Base-by-base conservation (phyloP, 1,140 invertebrate genomes). In the Drosophila mayri region DNA sequence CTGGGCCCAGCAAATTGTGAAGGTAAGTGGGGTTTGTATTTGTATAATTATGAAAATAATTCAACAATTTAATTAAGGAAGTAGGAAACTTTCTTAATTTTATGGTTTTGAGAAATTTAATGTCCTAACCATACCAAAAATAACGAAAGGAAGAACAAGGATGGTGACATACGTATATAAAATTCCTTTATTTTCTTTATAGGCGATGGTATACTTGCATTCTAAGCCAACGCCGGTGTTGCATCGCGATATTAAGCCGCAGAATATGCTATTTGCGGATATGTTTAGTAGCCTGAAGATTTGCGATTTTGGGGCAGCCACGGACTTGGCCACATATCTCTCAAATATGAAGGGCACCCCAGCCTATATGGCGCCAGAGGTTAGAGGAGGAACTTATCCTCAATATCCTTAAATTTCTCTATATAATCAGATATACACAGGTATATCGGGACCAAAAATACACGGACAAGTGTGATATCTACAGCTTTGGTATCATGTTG, bases 161-260 rank as follows among this genome's bases (percentile, higher is more conserved):
- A 22, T 2, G 22, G n/a, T n/a, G n/a, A n/a, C n/a, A n/a, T n/a
- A n/a, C n/a, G n/a, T 22, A 22, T 22, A 2, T 22, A 2, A 1
- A 22, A 22, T 22, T n/a, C 22, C 11, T 47, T 9, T 16, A 1
- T 10, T 20, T 54, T 22, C 8, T n/a, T n/a, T 37, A 6, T 25
- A 82, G 79, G 79, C 14, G 2, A 0, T 82, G 22, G 40, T 9
- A 0, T 43, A 78, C 37, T 20, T 82, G 25, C 74, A 82, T 37
- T 20, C 46, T 9, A 25, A 46, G 8, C 73, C 64, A 20, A 16
- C 10, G 11, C 18, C 67, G 0, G 11, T 82, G 8, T 1, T 78
- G 0, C 79, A 82, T 37, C 74, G 74, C 5, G 80, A 82, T 41
- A 54, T 79, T 0, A 80, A 80, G 44, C 62, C 76, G 8, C 43